These are phyloP conservation scores for Enteromius anoplus DNA, from an alignment of 2,797 vertebrate species.

Conservation along the genomic window DNA sequence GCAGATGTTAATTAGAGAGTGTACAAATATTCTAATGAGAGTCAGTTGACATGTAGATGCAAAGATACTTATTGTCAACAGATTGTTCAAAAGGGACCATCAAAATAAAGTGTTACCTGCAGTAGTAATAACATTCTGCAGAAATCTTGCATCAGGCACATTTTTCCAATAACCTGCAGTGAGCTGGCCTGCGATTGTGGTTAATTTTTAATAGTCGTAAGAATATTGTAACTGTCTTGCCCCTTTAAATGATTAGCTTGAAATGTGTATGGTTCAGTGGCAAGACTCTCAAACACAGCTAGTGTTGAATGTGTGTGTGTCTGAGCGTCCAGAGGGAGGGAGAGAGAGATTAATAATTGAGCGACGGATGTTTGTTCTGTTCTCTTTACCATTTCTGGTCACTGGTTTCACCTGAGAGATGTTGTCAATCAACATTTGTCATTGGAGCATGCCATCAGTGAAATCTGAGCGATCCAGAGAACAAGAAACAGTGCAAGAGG, in stretches of 20 bases:
- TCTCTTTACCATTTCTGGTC: slow-evolving; percentile 41
- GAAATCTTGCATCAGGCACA: neutral
- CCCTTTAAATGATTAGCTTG: neutral
- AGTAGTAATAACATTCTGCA: neutral
- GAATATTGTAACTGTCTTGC: neutral
- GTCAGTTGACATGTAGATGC: too few relatives aligned
- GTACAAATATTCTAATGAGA: too few relatives aligned
- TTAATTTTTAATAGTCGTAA: neutral
- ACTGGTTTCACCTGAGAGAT: slow-evolving; percentile 50
- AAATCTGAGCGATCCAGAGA: slow-evolving; percentile 17
- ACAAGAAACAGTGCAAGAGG: slow-evolving; percentile 8
- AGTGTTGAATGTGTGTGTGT: neutral
- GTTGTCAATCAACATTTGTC: slow-evolving; percentile 51
- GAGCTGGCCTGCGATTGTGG: neutral
- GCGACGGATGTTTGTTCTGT: slow-evolving; percentile 62
- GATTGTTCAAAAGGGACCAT: too few relatives aligned
- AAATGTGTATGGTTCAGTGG: neutral
- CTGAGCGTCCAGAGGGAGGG: neutral
- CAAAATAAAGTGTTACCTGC: too few relatives aligned
- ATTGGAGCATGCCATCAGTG: slow-evolving; percentile 24
- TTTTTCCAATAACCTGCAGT: neutral
- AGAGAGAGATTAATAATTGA: slow-evolving; percentile 56
- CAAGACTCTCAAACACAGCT: slow-evolving; percentile 4
- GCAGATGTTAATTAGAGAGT: too few relatives aligned
- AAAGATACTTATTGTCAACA: too few relatives aligned